Conservation (phyloP, 2,113 vertebrate species). For the Pontoporia blainvillei region DNA sequence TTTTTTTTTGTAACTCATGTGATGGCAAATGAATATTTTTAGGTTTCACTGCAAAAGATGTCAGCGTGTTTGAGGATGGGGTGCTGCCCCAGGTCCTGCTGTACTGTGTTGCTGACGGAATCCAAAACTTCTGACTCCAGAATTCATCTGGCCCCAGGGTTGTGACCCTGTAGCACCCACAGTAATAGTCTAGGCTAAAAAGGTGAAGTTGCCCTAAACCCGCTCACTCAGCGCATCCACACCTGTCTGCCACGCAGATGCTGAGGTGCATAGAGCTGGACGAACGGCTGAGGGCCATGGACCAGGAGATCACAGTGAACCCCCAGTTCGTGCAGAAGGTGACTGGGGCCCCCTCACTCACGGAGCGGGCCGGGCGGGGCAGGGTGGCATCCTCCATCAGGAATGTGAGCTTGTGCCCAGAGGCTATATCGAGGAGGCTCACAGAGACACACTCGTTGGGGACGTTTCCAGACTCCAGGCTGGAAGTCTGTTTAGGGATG, state of each 20-base stretch:
- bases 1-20: not conserved
- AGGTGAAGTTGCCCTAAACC: not conserved
- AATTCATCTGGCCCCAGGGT: not conserved
- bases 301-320: constrained; percentile 99
- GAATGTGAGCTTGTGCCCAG: not conserved
- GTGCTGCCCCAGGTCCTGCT: not conserved
- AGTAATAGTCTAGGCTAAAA: not conserved
- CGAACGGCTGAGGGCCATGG: constrained; percentile 99
- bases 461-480: not conserved
- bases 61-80: not conserved
- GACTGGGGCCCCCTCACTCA: constrained; percentile 14
- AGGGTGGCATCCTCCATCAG: not conserved
- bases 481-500: not conserved
- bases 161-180: not conserved
- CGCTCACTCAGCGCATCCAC: not conserved
- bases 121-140: not conserved
- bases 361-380: not conserved
- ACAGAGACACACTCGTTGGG: not conserved
- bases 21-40: not conserved
- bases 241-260: constrained; percentile 84
- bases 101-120: too few species aligned
- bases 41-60: not conserved
- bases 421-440: not conserved
- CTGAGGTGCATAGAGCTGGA: constrained; percentile 99
- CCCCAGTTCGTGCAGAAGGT: constrained; percentile 99